A percentile compares a stretch with the other conserved stretches of the same genome.
These are phyloP conservation scores for Tiaroga cobitis DNA, from an alignment of 2,797 vertebrate species.

Conservation along the genomic window DNA sequence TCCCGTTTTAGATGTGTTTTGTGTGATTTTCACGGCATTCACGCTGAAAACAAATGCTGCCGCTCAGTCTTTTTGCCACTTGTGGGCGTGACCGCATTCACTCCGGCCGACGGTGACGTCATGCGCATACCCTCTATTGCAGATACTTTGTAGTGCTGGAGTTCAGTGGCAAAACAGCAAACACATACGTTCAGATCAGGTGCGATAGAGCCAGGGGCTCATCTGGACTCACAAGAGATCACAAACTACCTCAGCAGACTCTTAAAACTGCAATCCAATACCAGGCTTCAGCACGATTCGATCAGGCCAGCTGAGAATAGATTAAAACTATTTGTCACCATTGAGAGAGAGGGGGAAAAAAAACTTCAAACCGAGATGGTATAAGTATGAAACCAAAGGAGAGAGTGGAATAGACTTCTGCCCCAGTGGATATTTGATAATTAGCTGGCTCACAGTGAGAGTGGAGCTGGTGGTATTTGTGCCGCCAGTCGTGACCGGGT, in stretches of 20 bases:
- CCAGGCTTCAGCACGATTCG: conserved; percentile 39
- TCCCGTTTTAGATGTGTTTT: too few relatives aligned
- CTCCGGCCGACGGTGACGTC: too few relatives aligned
- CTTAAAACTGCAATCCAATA: conserved; percentile 51
- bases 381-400: conserved; percentile 51
- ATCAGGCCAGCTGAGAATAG: conserved; percentile 43
- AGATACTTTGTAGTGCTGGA: conserved; percentile 12
- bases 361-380: conserved; percentile 1
- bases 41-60: too few relatives aligned
- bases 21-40: too few relatives aligned
- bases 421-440: conserved; percentile 55
- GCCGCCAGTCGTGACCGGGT: background rate
- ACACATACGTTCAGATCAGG: conserved; percentile 21
- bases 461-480: conserved; percentile 5
- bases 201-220: conserved; percentile 12
- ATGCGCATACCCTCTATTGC: too few relatives aligned
- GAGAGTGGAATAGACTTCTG: conserved; percentile 56
- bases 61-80: too few relatives aligned
- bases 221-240: conserved; percentile 27
- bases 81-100: too few relatives aligned
- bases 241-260: conserved; percentile 27
- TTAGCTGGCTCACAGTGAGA: conserved; percentile 46
- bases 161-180: conserved; percentile 18
- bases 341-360: conserved; percentile 26
- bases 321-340: conserved; percentile 66